Evolutionary conservation across 2,888 invertebrate genomes (phyloP).

Genomic region (Pachliopta kotzebuea): DNA sequence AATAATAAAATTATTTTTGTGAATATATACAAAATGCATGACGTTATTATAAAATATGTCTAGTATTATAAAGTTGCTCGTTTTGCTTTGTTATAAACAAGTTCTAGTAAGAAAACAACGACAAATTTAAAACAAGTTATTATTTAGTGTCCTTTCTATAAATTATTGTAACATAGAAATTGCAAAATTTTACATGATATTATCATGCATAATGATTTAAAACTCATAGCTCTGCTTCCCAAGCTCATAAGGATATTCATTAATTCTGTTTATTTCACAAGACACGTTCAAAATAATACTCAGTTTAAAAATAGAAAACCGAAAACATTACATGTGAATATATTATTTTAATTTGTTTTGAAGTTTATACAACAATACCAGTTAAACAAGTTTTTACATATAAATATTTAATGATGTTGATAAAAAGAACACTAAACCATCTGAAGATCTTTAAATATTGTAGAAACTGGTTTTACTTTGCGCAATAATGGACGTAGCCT

Average conservation of each 20-base stretch:
- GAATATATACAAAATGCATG: no score
- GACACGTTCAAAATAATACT: neutral
- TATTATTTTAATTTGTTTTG: conserved; percentile 4
- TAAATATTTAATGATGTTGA: conserved; percentile 14
- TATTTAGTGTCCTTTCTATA: no score
- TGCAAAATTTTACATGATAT: no score
- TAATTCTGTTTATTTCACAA: neutral
- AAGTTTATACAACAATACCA: conserved; percentile 9
- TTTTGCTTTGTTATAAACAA: no score
- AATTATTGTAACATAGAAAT: no score
- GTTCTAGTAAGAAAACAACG: no score
- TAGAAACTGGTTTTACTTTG: conserved; percentile 13
- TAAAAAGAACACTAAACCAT: conserved; percentile 11
- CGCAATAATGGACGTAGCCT: conserved; percentile 4
- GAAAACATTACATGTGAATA: conserved; percentile 6
- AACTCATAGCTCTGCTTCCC: neutral
- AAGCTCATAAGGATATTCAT: neutral
- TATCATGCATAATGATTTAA: no score
- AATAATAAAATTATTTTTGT: no score
- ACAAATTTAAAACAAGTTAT: no score
- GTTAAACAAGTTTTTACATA: conserved; percentile 10
- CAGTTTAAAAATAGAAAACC: conserved; percentile 10
- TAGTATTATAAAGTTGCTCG: no score
- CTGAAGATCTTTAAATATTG: conserved; percentile 10
- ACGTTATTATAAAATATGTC: no score